These are phyloP conservation scores for Drosophila aff. DNA, from an alignment of 1,140 invertebrate genomes.

Conservation along the genomic window DNA sequence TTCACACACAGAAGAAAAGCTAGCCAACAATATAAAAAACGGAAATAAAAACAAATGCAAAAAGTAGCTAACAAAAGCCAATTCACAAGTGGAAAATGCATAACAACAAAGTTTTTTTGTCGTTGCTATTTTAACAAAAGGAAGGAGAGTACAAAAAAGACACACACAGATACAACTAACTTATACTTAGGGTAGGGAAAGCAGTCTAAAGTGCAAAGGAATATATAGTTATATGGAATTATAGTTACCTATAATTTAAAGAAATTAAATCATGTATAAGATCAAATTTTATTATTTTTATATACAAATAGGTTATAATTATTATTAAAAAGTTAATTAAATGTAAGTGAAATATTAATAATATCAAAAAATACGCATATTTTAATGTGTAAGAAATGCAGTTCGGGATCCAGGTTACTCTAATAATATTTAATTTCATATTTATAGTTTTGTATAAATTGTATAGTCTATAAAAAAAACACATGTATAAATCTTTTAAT, in stretches of 20 bases:
- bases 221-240: not conserved
- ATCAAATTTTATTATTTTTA: no score
- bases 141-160: conserved; percentile 12
- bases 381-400: not conserved
- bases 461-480: not conserved
- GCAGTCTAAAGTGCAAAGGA: not conserved
- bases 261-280: no score
- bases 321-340: no score
- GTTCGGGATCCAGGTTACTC: no score
- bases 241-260: not conserved
- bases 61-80: conserved; percentile 49
- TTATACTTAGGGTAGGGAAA: conserved; percentile 13
- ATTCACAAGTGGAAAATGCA: conserved; percentile 64
- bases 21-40: conserved; percentile 37
- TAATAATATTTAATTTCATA: not conserved
- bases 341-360: no score
- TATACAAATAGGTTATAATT: no score
- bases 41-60: conserved; percentile 36
- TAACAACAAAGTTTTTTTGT: conserved; percentile 55
- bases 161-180: conserved; percentile 17
- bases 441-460: not conserved
- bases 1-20: conserved; percentile 42
- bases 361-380: not conserved
- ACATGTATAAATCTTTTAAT: not conserved
- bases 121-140: conserved; percentile 43